Percentiles rank a stretch among this genome's conserved stretches.
These are phyloP conservation scores for human (Homo sapiens) DNA, from an alignment of 2,113 vertebrate species.

Conservation along the genomic window DNA sequence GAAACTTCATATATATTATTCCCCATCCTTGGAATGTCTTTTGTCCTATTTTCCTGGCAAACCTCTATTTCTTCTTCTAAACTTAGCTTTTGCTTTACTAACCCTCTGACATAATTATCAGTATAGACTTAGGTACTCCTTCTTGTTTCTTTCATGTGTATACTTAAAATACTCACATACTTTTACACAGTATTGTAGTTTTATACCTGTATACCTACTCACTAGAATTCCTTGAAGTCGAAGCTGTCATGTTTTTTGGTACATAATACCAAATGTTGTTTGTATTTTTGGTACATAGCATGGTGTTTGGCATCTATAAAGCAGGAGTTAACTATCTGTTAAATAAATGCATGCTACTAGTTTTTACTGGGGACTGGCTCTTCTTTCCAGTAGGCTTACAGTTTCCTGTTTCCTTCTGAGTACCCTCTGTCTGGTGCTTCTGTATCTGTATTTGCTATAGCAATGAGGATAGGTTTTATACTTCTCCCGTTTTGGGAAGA, in stretches of 20 bases:
- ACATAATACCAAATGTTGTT: not conserved
- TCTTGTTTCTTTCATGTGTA: not conserved
- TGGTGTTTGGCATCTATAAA: not conserved
- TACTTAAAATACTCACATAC: not conserved
- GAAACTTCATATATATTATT: not conserved
- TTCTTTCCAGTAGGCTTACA: not conserved
- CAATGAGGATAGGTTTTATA: constrained; percentile 11
- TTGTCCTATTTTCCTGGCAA: constrained; percentile 10
- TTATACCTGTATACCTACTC: not conserved
- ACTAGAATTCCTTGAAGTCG: not conserved
- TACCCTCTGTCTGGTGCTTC: not conserved
- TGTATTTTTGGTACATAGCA: not conserved
- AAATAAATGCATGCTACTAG: not conserved
- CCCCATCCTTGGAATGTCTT: not conserved
- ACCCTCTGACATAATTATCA: constrained; percentile 8
- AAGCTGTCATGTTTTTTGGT: constrained; percentile 38
- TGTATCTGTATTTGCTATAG: constrained; percentile 5
- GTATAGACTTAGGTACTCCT: not conserved
- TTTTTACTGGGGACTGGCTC: not conserved
- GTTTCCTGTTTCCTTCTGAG: not conserved
- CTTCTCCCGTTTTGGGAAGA: not conserved
- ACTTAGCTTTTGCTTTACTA: not conserved
- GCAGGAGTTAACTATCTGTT: not conserved
- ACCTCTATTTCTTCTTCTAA: not conserved
- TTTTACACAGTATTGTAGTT: not conserved